phyloP scores from a whole-genome alignment of 2,113 vertebrate genomes.

The Lepisosteus oculatus region DNA sequence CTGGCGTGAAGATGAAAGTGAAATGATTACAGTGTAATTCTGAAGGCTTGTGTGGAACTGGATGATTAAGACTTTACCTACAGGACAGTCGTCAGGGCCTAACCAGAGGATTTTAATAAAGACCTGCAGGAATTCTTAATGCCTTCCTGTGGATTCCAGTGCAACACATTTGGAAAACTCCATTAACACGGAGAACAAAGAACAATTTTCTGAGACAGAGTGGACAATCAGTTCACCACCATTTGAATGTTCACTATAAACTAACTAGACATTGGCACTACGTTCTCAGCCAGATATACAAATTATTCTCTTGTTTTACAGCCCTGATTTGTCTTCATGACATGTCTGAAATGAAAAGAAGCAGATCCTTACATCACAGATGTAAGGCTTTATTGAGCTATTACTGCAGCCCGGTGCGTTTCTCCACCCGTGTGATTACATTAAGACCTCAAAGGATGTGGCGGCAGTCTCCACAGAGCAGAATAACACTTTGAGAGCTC shows the following conservation, averaged over 20 bases:
- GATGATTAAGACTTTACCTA: slow-evolving; percentile 25
- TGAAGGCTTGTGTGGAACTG: not conserved
- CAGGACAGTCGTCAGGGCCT: slow-evolving; percentile 23
- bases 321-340: not conserved
- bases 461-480: no score
- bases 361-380: not conserved
- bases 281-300: not conserved
- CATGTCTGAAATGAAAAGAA: not conserved
- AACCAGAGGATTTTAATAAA: slow-evolving; percentile 11
- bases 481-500: no score
- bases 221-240: not conserved
- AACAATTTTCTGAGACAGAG: not conserved
- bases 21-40: slow-evolving; percentile 18
- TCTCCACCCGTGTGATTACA: no score
- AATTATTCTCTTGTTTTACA: no score
- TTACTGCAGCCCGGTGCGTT: no score
- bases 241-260: not conserved
- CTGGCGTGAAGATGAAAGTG: slow-evolving; percentile 8
- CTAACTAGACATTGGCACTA: not conserved
- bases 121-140: not conserved
- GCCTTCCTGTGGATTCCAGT: not conserved
- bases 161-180: not conserved
- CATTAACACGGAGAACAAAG: not conserved
- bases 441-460: no score
- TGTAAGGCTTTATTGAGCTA: not conserved